Conservation (phyloP, 1,140 invertebrate species). For the Bombus consobrinus region DNA sequence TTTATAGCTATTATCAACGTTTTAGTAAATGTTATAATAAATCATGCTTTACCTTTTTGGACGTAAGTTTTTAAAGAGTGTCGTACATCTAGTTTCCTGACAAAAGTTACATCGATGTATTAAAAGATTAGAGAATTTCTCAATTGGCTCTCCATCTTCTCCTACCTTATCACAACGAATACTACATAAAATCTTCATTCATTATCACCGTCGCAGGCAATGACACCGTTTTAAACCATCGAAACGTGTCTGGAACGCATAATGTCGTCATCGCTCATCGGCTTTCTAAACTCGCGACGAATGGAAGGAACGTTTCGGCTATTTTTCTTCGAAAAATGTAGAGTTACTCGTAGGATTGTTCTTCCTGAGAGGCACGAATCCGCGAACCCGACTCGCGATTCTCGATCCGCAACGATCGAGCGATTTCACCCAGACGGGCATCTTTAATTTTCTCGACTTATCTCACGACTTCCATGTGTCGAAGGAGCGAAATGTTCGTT, state of each 20-base stretch:
- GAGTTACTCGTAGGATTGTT: background rate
- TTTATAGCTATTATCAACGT: too few relatives aligned
- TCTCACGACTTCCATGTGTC: background rate
- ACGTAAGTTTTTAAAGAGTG: background rate
- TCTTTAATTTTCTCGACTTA: background rate
- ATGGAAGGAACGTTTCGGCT: background rate
- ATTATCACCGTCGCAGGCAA: background rate
- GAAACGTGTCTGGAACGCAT: background rate
- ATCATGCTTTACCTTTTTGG: background rate
- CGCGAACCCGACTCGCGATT: background rate
- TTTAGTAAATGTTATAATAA: background rate
- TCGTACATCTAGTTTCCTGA: background rate
- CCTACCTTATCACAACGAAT: background rate
- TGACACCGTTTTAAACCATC: background rate
- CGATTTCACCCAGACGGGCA: background rate
- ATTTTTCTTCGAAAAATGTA: background rate
- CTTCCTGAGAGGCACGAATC: background rate
- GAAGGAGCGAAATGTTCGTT: slow-evolving; percentile 19
- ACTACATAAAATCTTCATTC: background rate
- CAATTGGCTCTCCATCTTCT: background rate
- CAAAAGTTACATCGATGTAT: background rate
- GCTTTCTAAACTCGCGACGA: slow-evolving; percentile 17
- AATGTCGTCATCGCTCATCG: background rate
- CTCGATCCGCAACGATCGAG: background rate
- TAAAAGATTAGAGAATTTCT: background rate